Base-by-base conservation (phyloP, 2,888 invertebrate genomes). In the Temnothorax rugatulus region DNA sequence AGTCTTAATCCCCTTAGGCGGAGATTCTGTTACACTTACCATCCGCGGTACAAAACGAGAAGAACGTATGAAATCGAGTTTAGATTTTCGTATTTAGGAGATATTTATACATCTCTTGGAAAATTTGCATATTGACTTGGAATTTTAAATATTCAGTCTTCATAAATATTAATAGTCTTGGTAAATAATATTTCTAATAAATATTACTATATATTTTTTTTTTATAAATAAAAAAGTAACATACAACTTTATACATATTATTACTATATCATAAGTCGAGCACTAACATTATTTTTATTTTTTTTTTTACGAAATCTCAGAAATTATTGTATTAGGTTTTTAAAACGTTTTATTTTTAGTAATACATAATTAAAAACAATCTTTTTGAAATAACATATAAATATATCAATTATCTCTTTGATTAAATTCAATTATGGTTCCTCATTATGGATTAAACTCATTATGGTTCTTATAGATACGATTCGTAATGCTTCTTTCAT, bases 1-100 rank as follows among this genome's bases (percentile, higher is more conserved):
- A 84, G 61, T 69, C 75, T 76, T 86, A 86, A 89, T 89, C 84
- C 82, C 63, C 59, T 88, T 86, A 84, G 61, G 66, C 47, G 41
- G 21, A 68, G 83, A 71, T 84, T 63, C 82, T 83, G 84, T 87
- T 84, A 86, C 63, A 89, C 83, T 87, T 82, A 82, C 29, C 52
- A 50, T 76, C 50, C 66, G 13, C 9, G 29, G 44, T 61, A 68
- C 21, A 64, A 59, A 83, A 57, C 3, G 59, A 18, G 77, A 71
- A 63, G 57, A 84, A 76, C 57, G 13, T 47, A 52, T 74, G 25
- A 52, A 79, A n/a, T 50, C 15, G 9, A 52, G 61, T 34, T 79
- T 64, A 77, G 44, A 68, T 77, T 77, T 69, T 57, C 69, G 44
- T 57, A 77, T 68, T 77, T 77, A 77, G 9, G 11, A 54, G n/a